Base-by-base conservation (phyloP, 2,888 invertebrate genomes). In the Drosophila ezoana region DNA sequence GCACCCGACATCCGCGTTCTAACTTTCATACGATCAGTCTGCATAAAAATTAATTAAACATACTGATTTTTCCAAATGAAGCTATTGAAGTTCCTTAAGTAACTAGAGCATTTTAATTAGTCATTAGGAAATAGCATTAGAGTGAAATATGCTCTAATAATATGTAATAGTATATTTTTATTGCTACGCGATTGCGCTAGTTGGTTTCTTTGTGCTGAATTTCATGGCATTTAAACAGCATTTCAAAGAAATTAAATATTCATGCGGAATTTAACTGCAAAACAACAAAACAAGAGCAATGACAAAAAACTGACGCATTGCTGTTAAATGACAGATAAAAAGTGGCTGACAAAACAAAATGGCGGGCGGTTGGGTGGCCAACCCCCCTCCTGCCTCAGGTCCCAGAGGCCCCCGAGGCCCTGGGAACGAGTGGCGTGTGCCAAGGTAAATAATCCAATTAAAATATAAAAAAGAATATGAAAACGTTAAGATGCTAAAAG, bases 241-340 rank as follows among this genome's bases (percentile, higher is more conserved):
- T 81, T 85, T 64, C 73, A 82, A 73, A 63, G 41, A 52, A 53
- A 76, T 85, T 56, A 73, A 76, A 79, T 69, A 82, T 85, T 85
- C 72, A 85, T 76, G 58, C 53, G 11, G 61, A 65, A 69, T 62
- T 70, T 56, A 70, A 62, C 62, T 35, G 71, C 45, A 61, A 70
- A 59, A 44, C 43, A 44, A 45, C 9, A 44, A 57, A 47, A 18
- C 18, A 18, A 64, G 56, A 69, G 54, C 48, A 72, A 58, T 65
- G 68, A 79, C 63, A 68, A 60, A 61, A 64, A 38, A 41, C 38
- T 76, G 76, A 71, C 65, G 72, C 76, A 66, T 69, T 68, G 60
- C 68, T 60, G 59, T 75, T 67, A 69, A 77, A 80, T 86, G 87
- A 61, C 72, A 74, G 74, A 74, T 74, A 72, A 69, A 70, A 81